A percentile compares a stretch with the other conserved stretches of the same genome.
Conservation (phyloP, 2,113 vertebrate species). For the Urocitellus parryii region DNA sequence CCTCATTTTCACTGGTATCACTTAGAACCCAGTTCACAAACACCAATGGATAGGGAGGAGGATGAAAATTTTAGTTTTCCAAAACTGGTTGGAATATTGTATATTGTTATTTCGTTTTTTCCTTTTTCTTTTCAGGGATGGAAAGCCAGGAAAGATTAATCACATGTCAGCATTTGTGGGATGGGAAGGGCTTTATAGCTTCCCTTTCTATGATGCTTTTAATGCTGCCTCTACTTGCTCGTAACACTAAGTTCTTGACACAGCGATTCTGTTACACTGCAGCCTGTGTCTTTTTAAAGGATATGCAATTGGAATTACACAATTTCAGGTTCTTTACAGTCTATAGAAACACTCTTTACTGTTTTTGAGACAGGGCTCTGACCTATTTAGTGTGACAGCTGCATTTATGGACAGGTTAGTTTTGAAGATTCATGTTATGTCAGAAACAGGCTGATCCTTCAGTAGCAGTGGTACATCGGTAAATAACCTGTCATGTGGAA, state of each 20-base stretch:
- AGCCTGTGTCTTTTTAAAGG: not conserved
- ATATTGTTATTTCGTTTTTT: not conserved
- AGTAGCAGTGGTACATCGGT: not conserved
- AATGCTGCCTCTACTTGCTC: not conserved
- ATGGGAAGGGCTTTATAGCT: not conserved
- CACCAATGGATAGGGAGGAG: not conserved
- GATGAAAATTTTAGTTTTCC: not conserved
- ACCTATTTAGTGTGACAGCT: not conserved
- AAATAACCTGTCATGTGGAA: not conserved
- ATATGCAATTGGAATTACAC: not conserved
- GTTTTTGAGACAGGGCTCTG: not conserved
- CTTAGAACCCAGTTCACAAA: not conserved
- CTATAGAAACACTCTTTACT: not conserved
- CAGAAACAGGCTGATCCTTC: not conserved
- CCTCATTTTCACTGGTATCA: not conserved
- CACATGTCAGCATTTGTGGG: fast-evolving
- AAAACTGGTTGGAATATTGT: not conserved
- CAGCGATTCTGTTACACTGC: not conserved
- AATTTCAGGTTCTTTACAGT: not conserved
- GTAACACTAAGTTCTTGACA: not conserved
- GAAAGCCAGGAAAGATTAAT: not conserved
- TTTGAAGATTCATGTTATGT: conserved; percentile 2
- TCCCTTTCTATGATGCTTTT: not conserved
- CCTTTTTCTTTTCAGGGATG: not conserved
- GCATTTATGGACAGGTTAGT: not conserved